These are phyloP conservation scores for Volucella inanis DNA, from an alignment of 2,888 invertebrate genomes.

Conservation along the genomic window DNA sequence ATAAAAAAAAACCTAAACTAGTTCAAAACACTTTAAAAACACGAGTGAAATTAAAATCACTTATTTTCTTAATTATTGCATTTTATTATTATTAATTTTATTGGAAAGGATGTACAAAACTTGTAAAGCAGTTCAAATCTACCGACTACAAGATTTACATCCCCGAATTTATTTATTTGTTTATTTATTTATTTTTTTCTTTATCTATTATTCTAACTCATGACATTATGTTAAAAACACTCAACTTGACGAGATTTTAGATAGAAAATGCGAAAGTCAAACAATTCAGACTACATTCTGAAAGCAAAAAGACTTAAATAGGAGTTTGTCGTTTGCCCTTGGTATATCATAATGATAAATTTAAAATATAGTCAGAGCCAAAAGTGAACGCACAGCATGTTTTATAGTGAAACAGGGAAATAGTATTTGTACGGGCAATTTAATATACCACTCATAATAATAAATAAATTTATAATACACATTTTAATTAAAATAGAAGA, in stretches of 20 bases:
- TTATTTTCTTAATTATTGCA: constrained; percentile 56
- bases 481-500: too few species aligned
- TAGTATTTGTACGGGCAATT: too few species aligned
- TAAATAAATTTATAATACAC: too few species aligned
- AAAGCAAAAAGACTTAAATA: constrained; percentile 24
- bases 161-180: constrained; percentile 4
- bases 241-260: constrained; percentile 66
- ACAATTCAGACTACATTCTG: constrained; percentile 12
- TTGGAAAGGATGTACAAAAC: constrained; percentile 51
- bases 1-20: constrained; percentile 46
- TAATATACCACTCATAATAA: too few species aligned
- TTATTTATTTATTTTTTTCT: constrained; percentile 33
- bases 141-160: constrained; percentile 31
- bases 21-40: constrained; percentile 60
- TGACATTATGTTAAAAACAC: constrained; percentile 65
- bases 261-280: constrained; percentile 31
- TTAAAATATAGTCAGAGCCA: constrained; percentile 5
- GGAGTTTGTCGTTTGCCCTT: constrained; percentile 41
- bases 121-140: constrained; percentile 63
- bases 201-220: constrained; percentile 23
- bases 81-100: constrained; percentile 38
- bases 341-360: constrained; percentile 16
- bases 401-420: neutral
- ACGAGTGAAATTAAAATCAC: constrained; percentile 66
- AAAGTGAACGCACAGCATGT: constrained; percentile 41